Conservation (phyloP, 2,113 vertebrate genomes). For the Catharus bicknelli region DNA sequence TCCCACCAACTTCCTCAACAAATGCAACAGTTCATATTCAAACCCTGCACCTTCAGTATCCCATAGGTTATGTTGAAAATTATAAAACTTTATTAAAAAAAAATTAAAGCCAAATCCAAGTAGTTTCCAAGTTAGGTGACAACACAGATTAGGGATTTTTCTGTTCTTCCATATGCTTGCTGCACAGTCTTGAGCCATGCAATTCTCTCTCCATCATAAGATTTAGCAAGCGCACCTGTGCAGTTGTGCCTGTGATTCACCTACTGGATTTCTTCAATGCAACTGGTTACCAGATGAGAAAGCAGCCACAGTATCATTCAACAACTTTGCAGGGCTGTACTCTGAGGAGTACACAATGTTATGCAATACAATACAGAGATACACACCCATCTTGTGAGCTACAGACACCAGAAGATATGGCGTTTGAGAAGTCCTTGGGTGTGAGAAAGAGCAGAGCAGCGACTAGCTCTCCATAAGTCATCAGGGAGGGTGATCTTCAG, state of each 20-base stretch:
- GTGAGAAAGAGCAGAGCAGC: not conserved
- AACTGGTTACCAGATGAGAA: not conserved
- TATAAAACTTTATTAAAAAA: not conserved
- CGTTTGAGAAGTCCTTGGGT: not conserved
- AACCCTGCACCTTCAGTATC: not conserved
- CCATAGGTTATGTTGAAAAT: not conserved
- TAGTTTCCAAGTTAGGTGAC: not conserved
- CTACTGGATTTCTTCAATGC: not conserved
- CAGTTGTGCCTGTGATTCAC: not conserved
- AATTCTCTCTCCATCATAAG: not conserved
- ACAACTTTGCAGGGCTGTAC: not conserved
- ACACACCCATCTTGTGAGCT: not conserved
- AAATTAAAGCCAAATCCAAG: not conserved
- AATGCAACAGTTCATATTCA: not conserved
- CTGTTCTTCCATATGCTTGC: not conserved
- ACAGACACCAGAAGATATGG: not conserved
- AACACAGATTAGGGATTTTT: not conserved
- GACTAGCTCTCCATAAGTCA: not conserved
- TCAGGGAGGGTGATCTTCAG: not conserved
- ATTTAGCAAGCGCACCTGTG: not conserved
- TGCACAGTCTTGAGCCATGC: not conserved
- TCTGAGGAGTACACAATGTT: not conserved
- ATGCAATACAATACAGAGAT: fast-evolving
- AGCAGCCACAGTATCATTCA: not conserved
- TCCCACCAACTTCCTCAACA: not conserved